Evolutionary conservation across 1,140 invertebrate species (phyloP), one percentile per base, ranked within the genome.

Genomic region (Protaetia brevitarsis): DNA sequence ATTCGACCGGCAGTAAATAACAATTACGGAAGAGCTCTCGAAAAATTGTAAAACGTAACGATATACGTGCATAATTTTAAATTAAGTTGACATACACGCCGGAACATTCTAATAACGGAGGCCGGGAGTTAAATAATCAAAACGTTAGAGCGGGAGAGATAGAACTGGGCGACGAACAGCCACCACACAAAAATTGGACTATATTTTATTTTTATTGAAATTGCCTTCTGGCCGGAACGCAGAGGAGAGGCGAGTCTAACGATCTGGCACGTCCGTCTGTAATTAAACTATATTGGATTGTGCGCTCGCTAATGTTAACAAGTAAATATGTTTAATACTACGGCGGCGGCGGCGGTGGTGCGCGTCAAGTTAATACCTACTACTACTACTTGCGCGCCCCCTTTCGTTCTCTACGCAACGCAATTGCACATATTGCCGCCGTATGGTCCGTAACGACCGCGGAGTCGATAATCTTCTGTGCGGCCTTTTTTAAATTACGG

Each of bases 181-280:
- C 41, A 51, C 41, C 41, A 51, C 41, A 51, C 57, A 59, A 59
- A 59, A 59, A 59, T 59, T 59, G 29, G 64, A 57, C 60, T 59
- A 64, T 69, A 69, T 69, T 66, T 69, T 69, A 69, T 69, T 69
- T 69, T 69, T 69, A 69, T 69, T 69, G 68, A 69, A 69, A 69
- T 69, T 69, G 65, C 64, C 65, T 66, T 69, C 45, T 69, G 62
- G 45, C 60, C 57, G 16, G 57, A 19, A 28, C 23, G 57, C 57
- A 59, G 57, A 59, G 57, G 27, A 31, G 26, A 31, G 57, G 57
- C 29, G 63, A 67, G 62, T 65, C 66, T 69, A 69, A 69, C 68
- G 65, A 64, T 62, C 61, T 62, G 57, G 68, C 63, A 63, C 65
- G 68, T 67, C 65, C 65, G 66, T 67, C 63, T 69, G 63, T 69